phyloP scores from a whole-genome alignment of 2,797 vertebrate genomes.

The Triplophysa yarkandensis region DNA sequence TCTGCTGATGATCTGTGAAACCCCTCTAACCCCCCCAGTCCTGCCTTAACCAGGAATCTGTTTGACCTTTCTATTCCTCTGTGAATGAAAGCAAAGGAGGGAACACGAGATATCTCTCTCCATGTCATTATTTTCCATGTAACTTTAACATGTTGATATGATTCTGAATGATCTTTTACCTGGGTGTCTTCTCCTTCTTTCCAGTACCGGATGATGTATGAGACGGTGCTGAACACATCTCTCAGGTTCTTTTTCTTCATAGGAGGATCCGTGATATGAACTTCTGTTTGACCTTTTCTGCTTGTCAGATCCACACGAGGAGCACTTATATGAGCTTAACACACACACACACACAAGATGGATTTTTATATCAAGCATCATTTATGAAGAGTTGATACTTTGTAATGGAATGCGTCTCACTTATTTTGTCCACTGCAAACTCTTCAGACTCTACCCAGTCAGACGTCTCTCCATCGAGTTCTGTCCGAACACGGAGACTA shows the following conservation, averaged over 20 bases:
- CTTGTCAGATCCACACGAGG: conserved; percentile 41
- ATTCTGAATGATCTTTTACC: conserved; percentile 24
- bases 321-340: conserved; percentile 37
- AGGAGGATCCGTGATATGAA: conserved; percentile 47
- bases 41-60: no score
- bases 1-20: no score
- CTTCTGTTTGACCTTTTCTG: conserved; percentile 44
- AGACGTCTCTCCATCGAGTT: conserved; percentile 56
- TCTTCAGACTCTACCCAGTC: conserved; percentile 61
- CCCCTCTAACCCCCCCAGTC: no score
- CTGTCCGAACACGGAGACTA: conserved; percentile 52
- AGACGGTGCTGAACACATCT: not conserved
- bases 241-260: conserved; percentile 28
- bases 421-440: conserved; percentile 54
- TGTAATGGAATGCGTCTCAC: conserved; percentile 60
- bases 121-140: no score
- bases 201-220: conserved; percentile 43
- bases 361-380: not conserved
- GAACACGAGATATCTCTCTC: no score
- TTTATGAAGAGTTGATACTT: no score
- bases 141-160: no score
- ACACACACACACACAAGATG: not conserved
- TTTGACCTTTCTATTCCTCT: no score
- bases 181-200: not conserved
- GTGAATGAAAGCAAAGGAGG: no score